Evolutionary conservation across 2,797 vertebrate genomes (phyloP), one percentile per base, ranked within the genome.

Genomic region (Taenioides sp.): DNA sequence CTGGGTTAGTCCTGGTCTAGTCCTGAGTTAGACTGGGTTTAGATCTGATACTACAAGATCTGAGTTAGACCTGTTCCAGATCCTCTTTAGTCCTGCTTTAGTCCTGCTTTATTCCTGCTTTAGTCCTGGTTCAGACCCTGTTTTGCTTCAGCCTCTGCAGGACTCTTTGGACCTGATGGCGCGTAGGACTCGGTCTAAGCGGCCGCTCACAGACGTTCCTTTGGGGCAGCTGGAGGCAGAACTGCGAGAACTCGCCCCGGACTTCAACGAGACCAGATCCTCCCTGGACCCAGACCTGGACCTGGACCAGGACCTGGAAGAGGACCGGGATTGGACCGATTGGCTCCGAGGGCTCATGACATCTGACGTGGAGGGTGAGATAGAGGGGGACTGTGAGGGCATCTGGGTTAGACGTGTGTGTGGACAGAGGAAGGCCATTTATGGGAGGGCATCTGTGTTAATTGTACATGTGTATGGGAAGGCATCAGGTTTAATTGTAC

Each of bases 221-320:
- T 86, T 99, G 9, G 97, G 95, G 1, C 94, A 87, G 20, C 91
- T 99, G 83, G 98, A 99, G 91, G 98, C 98, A 0, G 95, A 97
- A 88, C 96, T 99, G 5, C 98, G 97, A 0, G 98, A 99, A 75
- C 96, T 98, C 84, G 99, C 97, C 0, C 96, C 97, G 0, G 97
- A 99, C 78, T 97, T 99, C 96, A 98, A 97, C 0, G 96, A 97
- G 31, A 62, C 60, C 60, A 34, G 28, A n/a, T 37, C 60, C 18
- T 62, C 60, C 18, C 60, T 62, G 60, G 60, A 62, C 18, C 59
- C 7, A 9, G 59, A 61, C 17, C 59, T 34, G 59, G 59, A 61
- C 28, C 59, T 0, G 18, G 59, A 62, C 59, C 59, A 20, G 7
- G 59, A 61, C 31, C 60, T 14, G 22, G 60, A 61, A 7, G 95